These are phyloP conservation scores for Gobio occitaniae DNA, from an alignment of 2,797 vertebrate species.

Conservation along the genomic window DNA sequence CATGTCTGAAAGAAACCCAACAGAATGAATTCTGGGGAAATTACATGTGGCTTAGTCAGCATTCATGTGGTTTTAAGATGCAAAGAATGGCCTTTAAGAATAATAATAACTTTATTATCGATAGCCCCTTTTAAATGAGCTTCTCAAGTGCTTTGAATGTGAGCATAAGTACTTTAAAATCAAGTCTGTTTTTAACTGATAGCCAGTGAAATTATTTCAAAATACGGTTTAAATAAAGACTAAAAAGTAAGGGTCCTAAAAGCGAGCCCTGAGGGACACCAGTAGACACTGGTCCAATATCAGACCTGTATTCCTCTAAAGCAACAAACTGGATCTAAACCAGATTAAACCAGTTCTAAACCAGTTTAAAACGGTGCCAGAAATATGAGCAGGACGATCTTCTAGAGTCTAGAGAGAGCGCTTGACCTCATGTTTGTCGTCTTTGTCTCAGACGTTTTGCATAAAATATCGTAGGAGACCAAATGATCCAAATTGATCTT, in stretches of 20 bases:
- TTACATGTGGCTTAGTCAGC: too few species aligned
- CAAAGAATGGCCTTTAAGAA: too few species aligned
- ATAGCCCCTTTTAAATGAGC: too few species aligned
- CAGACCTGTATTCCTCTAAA: neutral
- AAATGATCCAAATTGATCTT: neutral
- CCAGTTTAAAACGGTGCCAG: too few species aligned
- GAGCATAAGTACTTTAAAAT: too few species aligned
- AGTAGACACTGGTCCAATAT: neutral
- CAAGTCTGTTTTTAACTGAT: too few species aligned
- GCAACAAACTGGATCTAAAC: neutral
- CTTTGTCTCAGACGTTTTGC: neutral
- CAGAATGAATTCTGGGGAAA: slow-evolving; percentile 4
- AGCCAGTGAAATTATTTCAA: too few species aligned
- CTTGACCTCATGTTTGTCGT: neutral
- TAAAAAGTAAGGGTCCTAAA: neutral
- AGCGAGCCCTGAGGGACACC: neutral
- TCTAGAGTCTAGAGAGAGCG: too few species aligned
- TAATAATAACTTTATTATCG: too few species aligned
- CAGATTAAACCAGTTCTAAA: neutral
- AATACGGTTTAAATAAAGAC: too few species aligned
- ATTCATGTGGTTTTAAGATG: too few species aligned
- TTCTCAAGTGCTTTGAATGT: too few species aligned
- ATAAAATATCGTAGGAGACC: neutral
- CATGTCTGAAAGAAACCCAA: neutral
- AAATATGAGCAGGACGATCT: neutral